These are phyloP conservation scores for Eumeta japonica DNA, from an alignment of 1,140 invertebrate species.

Conservation along the genomic window DNA sequence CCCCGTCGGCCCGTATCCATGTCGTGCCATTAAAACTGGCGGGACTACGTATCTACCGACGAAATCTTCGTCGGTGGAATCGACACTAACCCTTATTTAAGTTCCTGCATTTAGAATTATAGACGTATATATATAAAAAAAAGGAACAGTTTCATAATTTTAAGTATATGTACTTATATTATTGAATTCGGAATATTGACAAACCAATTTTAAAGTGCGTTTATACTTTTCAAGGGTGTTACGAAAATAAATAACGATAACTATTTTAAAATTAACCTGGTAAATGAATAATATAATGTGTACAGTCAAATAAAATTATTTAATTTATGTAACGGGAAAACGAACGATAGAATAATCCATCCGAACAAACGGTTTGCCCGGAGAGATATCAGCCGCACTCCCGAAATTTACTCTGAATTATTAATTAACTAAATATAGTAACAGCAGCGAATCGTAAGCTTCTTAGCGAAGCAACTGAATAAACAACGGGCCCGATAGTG, in stretches of 20 bases:
- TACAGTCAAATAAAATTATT: too few relatives aligned
- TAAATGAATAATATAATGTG: too few relatives aligned
- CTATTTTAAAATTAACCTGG: too few relatives aligned
- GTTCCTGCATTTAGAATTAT: too few relatives aligned
- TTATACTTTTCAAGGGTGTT: too few relatives aligned
- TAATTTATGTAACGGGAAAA: too few relatives aligned
- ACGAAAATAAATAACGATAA: too few relatives aligned
- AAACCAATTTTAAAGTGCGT: too few relatives aligned
- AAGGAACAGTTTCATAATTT: too few relatives aligned
- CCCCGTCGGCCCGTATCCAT: conserved; percentile 49
- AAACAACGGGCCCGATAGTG: conserved; percentile 44
- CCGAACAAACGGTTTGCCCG: conserved; percentile 36
- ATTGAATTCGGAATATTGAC: too few relatives aligned
- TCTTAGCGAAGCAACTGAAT: conserved; percentile 41
- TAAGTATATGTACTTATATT: too few relatives aligned
- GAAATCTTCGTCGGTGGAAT: conserved; percentile 46
- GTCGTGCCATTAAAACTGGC: conserved; percentile 48
- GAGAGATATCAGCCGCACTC: conserved; percentile 30
- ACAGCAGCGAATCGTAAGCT: conserved; percentile 44
- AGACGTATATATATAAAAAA: too few relatives aligned
- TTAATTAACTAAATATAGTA: conserved; percentile 39
- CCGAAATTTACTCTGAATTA: conserved; percentile 44
- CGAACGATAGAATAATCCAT: conserved; percentile 19
- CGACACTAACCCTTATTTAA: conserved; percentile 23
- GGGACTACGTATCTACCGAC: conserved; percentile 47